Evolutionary conservation across 2,888 invertebrate genomes (phyloP).

Genomic region (Galeopsomyia nigrocyanea): DNA sequence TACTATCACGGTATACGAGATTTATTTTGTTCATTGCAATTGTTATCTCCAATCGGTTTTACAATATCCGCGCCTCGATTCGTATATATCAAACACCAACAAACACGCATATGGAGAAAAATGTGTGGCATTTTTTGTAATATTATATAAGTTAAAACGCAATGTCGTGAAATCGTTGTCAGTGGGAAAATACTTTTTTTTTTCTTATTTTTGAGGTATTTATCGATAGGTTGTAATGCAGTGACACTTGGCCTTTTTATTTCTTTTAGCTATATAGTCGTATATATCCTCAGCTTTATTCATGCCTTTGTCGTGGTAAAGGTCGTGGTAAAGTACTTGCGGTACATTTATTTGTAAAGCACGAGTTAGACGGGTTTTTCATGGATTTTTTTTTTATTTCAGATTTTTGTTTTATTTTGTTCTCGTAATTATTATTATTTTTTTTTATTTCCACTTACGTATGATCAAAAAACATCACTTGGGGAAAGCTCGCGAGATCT

Average conservation of each 20-base stretch:
- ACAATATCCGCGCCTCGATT: not conserved
- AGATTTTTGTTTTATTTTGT: no score
- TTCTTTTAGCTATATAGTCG: conserved; percentile 4
- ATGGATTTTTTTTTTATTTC: not conserved
- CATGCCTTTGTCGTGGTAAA: not conserved
- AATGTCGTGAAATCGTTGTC: conserved; percentile 46
- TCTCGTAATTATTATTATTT: conserved; percentile 20
- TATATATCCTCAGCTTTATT: not conserved
- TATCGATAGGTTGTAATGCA: conserved; percentile 42
- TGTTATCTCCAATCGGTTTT: conserved; percentile 2
- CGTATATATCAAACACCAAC: conserved; percentile 17
- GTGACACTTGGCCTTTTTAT: conserved; percentile 4
- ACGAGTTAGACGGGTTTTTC: conserved; percentile 15
- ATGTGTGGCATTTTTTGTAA: conserved; percentile 10
- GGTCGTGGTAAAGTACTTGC: conserved; percentile 1
- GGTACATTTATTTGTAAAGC: not conserved
- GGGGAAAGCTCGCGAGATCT: conserved; percentile 3
- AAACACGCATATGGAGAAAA: conserved; percentile 28
- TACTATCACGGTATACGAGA: conserved; percentile 32
- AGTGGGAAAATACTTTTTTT: conserved; percentile 43
- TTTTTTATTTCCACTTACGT: conserved; percentile 13
- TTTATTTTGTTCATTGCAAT: conserved; percentile 31
- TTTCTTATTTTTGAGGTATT: conserved; percentile 47
- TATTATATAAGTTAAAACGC: conserved; percentile 18
- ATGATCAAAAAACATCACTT: conserved; percentile 10